phyloP scores from a whole-genome alignment of 1,140 invertebrate species.

The Ctenoplectra terminalis region DNA sequence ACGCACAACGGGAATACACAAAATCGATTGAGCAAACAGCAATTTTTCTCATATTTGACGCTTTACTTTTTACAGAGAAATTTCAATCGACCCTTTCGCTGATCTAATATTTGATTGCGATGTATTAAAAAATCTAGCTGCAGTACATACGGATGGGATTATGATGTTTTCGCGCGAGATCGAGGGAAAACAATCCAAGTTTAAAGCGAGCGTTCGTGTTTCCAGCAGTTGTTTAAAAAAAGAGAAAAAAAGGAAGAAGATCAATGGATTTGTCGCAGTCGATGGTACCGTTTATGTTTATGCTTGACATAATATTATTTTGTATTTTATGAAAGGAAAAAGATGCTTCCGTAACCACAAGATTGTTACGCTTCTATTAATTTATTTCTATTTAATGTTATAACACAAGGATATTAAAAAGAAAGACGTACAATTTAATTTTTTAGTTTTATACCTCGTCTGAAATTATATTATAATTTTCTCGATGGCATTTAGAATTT shows the following conservation, averaged over 20 bases:
- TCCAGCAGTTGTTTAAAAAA: background rate
- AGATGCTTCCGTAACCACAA: too few species aligned
- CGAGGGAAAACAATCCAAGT: background rate
- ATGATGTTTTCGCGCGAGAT: background rate
- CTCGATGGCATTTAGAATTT: too few species aligned
- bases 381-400: too few species aligned
- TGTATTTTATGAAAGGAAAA: too few species aligned
- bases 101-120: constrained; percentile 37
- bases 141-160: background rate
- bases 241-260: background rate
- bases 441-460: too few species aligned
- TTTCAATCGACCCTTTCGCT: background rate
- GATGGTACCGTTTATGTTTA: too few species aligned
- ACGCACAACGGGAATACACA: background rate
- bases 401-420: too few species aligned
- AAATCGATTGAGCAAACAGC: constrained; percentile 30
- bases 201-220: background rate
- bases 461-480: too few species aligned
- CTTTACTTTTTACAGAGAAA: background rate
- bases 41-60: constrained; percentile 28
- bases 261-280: background rate
- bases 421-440: too few species aligned
- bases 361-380: too few species aligned
- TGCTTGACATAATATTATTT: too few species aligned
- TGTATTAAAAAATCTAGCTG: constrained; percentile 6